Evolutionary conservation across 1,140 invertebrate genomes (phyloP), one percentile per base, ranked within the genome.

Genomic region (Ostrea edulis): DNA sequence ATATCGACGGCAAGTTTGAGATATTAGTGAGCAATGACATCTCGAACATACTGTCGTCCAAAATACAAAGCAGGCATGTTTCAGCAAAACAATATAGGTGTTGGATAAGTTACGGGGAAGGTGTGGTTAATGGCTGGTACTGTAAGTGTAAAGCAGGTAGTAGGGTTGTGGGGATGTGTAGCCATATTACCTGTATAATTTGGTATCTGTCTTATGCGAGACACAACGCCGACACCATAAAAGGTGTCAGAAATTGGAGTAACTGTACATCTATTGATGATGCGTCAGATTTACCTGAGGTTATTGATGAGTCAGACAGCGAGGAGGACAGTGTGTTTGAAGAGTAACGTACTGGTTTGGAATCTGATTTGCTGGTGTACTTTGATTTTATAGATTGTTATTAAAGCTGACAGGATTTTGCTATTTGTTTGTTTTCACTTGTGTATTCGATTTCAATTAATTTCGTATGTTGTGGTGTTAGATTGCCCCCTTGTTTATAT

Each of bases 11-110:
- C 9, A 25, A 25, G 22, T 68, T 68, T 68, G n/a, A 68, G 11
- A 68, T 68, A 4, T 68, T 2, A n/a, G 22, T 25, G 20, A 68
- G n/a, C 22, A n/a, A 68, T 68, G 65, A 68, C 25, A 25, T 11
- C 22, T 1, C 65, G 0, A 8, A n/a, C 11, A 1, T 68, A 11
- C 5, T 68, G 20, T 22, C n/a, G 20, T 51, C 53, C 9, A 87
- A 87, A 53, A 65, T 86, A 2, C 85, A 82, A 44, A 86, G 85
- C 25, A 81, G 85, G n/a, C 85, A 86, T 82, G 35, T 86, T 0
- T 22, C 58, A 11, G 52, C 68, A 12, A 86, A 86, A 82, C 53
- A 55, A 14, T 86, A 82, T 9, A 29, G 17, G 17, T 77, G 54
- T 0, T 87, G 86, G 77, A 52, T 87, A 8, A 54, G 20, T 44